phyloP scores from a whole-genome alignment of 2,113 vertebrate species.

The Austrofundulus limnaeus region DNA sequence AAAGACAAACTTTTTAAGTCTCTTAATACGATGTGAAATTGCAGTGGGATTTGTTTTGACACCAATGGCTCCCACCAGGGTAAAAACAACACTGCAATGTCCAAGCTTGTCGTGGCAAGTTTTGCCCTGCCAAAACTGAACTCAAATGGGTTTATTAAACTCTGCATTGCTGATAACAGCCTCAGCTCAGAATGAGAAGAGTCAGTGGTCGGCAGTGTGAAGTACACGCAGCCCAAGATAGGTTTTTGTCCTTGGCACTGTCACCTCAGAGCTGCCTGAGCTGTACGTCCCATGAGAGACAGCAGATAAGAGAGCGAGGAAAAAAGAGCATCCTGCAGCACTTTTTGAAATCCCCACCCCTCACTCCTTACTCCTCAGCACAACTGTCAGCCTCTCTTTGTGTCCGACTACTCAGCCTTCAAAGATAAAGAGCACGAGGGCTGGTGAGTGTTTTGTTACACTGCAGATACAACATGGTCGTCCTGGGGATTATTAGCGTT shows the following conservation, averaged over 20 bases:
- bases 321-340: constrained; percentile 75
- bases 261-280: constrained; percentile 67
- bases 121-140: constrained; percentile 3
- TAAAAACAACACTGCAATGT: not conserved
- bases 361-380: constrained; percentile 56
- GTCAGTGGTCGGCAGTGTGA: constrained; percentile 31
- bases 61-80: not conserved
- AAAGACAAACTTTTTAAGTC: not conserved
- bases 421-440: constrained; percentile 17
- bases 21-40: not conserved
- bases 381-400: constrained; percentile 63
- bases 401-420: constrained; percentile 26
- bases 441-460: constrained; percentile 19
- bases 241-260: constrained; percentile 77
- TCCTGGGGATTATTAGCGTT: constrained; percentile 26
- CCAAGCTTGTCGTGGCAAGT: constrained; percentile 3
- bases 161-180: constrained; percentile 11
- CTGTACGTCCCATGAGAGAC: constrained; percentile 62
- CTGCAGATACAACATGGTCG: constrained; percentile 1
- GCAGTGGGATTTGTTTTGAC: constrained; percentile 12
- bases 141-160: constrained; percentile 8
- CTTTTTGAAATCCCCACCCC: constrained; percentile 64
- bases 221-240: constrained; percentile 50
- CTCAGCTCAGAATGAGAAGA: constrained; percentile 24
- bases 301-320: constrained; percentile 58